phyloP scores from a whole-genome alignment of 2,797 vertebrate genomes.

The Tokudaia muenninki region DNA sequence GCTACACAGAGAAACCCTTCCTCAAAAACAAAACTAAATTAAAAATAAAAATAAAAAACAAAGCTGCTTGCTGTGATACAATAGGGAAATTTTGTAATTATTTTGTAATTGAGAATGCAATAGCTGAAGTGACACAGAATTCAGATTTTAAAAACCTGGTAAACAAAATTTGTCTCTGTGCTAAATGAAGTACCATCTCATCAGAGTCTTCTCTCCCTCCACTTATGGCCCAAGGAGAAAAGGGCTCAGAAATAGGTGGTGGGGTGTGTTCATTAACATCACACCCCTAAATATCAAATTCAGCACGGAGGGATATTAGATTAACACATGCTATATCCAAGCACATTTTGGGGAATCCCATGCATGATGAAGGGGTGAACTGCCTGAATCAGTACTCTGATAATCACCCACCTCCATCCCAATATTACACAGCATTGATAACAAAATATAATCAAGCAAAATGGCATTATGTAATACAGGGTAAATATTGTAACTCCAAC shows the following conservation, averaged over 20 bases:
- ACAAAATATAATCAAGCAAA: constrained; percentile 22
- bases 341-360: background rate
- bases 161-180: constrained; percentile 17
- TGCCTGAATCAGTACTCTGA: background rate
- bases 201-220: background rate
- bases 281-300: background rate
- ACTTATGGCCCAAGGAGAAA: background rate
- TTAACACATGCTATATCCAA: background rate
- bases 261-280: background rate
- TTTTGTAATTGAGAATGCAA: background rate
- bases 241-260: background rate
- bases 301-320: background rate
- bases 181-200: constrained; percentile 34
- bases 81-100: background rate
- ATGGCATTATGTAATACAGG: background rate
- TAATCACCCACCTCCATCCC: background rate
- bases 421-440: background rate
- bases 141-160: constrained; percentile 26
- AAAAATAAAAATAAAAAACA: background rate
- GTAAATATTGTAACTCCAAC: background rate
- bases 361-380: background rate
- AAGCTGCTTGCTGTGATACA: background rate
- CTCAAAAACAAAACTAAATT: background rate
- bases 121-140: background rate
- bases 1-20: background rate